A percentile compares a stretch with the other conserved stretches of the same genome.
Conservation (phyloP, 2,797 vertebrate species). For the Xyrichtys novacula region DNA sequence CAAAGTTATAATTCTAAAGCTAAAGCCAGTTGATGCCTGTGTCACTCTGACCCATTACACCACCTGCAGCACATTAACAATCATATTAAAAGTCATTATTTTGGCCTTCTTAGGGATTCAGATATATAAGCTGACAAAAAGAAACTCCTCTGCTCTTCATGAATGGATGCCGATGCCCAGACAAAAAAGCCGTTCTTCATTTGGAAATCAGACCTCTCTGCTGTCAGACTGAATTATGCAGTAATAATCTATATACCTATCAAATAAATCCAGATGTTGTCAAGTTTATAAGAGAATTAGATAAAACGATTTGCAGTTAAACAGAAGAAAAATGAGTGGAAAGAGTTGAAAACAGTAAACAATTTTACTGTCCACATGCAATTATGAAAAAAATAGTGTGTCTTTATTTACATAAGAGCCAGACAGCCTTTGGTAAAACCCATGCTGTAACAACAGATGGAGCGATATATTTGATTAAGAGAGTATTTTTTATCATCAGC, state of each 20-base stretch:
- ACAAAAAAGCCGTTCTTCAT: conserved; percentile 21
- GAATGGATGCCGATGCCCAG: conserved; percentile 12
- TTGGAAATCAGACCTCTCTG: conserved; percentile 14
- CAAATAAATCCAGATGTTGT: not conserved
- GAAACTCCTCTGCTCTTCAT: conserved; percentile 38
- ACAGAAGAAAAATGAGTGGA: not conserved
- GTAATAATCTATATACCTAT: not conserved
- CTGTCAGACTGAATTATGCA: conserved; percentile 2
- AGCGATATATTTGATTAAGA: not conserved
- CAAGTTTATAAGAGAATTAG: not conserved
- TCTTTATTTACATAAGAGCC: not conserved
- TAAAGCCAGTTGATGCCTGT: conserved; percentile 1
- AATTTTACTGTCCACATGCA: not conserved
- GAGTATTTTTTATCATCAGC: not conserved
- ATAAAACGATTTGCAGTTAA: not conserved
- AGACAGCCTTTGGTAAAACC: not conserved
- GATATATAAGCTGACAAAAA: conserved; percentile 30
- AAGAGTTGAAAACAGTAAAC: not conserved
- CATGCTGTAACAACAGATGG: not conserved
- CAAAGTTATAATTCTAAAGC: conserved; percentile 22
- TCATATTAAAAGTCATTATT: conserved; percentile 39
- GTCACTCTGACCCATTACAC: conserved; percentile 40
- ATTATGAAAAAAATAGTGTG: not conserved
- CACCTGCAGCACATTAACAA: conserved; percentile 40
- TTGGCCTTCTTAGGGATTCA: conserved; percentile 35